Base-by-base conservation (phyloP, 2,797 vertebrate species). In the Zenarchopterus dispar region DNA sequence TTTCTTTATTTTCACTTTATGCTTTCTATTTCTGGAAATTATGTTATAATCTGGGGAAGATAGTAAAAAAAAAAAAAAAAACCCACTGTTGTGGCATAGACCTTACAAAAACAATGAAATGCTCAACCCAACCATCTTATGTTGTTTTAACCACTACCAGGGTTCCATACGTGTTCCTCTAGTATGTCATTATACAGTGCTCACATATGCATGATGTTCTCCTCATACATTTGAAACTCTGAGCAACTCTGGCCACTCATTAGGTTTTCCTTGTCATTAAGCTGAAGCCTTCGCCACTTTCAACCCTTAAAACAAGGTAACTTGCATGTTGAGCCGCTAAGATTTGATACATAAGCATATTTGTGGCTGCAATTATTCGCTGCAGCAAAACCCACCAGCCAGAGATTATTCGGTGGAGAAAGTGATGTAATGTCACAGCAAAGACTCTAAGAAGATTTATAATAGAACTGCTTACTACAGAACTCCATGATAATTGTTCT, bases 401-500 rank as follows among this genome's bases (percentile, higher is more conserved):
- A 17, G 42, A 63, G 77, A 76, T 68, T 56, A 60, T 80, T 75
- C 81, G 62, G 71, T 84, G 89, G 88, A 88, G 65, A 85, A 90
- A 78, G 67, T 74, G 74, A 66, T 56, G 53, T 75, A 80, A 81
- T 85, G 84, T 85, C 80, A 78, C 46, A 56, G 74, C 46, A 80
- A 77, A 82, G 71, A 67, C 70, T 21, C 64, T 41, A 57, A 48
- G 56, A 46, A 84, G 77, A 88, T 87, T 83, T 82, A 91, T 90
- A 88, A 84, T 76, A 63, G 50, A 39, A 65, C 57, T 71, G 51
- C 74, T 61, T 70, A 76, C 63, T 49, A 72, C 70, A 73, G 59
- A 78, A 80, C 56, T 76, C 41, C 44, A 41, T 74, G 62, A 76
- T 90, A 89, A 91, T 89, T 91, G 84, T 81, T 82, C 88, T 81